Evolutionary conservation across 1,140 invertebrate species (phyloP), one percentile per base, ranked within the genome.

Genomic region (Charaxes varanes): DNA sequence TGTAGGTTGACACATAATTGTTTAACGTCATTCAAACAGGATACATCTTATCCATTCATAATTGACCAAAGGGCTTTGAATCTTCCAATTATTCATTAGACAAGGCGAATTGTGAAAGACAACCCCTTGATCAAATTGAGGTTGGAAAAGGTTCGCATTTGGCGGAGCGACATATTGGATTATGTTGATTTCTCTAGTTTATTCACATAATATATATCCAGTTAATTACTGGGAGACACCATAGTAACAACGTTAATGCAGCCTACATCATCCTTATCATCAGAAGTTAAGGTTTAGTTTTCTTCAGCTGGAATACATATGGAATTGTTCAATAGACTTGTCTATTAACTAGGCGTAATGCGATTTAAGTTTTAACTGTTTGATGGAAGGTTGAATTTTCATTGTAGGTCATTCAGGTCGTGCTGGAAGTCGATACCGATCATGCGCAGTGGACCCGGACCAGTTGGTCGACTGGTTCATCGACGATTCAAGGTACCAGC

Each of bases 131-230:
- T 43, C 38, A 38, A 43, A 43, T 37, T 16, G 16, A 41, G 43
- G 32, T 41, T 24, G 38, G 27, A 31, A 32, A 53, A 52, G 42
- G 35, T 23, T 26, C 32, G 26, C 44, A 41, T 48, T 34, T 18
- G 41, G 17, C 31, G 16, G 21, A 44, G 33, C 44, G 47, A 55
- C 41, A 46, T 54, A 59, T 59, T 49, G 45, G 43, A 41, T 55
- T 52, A 48, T 51, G 38, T 42, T 33, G 42, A 60, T 53, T 53
- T 55, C 42, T 56, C 48, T 45, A 46, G 47, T 40, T 52, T 48
- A 52, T 49, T 54, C 52, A 42, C 48, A 40, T 52, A 60, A 30
- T 46, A 52, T 44, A 55, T 41, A 55, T 53, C 46, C 46, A 31
- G 53, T 56, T 58, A 56, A 56, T 56, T 56, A 53, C 44, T 35